phyloP scores from a whole-genome alignment of 2,888 invertebrate genomes.

The Dendrolimus houi region DNA sequence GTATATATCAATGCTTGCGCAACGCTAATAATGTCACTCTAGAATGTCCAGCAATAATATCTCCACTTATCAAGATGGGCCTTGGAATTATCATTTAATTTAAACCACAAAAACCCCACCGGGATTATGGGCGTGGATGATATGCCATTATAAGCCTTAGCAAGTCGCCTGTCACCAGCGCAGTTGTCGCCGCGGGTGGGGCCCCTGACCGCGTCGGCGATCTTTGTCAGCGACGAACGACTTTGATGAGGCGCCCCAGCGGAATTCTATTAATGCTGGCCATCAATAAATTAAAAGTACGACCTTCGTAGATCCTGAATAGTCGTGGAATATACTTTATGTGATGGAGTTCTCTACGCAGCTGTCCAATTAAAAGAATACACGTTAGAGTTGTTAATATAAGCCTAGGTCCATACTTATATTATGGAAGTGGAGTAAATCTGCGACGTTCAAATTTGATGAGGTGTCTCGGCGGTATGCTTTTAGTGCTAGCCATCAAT shows the following conservation, averaged over 20 bases:
- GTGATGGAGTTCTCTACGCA: background rate
- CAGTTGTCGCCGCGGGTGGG: background rate
- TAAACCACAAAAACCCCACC: background rate
- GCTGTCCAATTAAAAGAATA: background rate
- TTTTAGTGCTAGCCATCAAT: too few relatives aligned
- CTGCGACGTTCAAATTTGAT: too few relatives aligned
- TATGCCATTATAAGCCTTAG: background rate
- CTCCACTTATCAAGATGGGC: background rate
- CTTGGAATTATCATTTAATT: background rate
- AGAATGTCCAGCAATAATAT: background rate
- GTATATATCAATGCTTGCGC: too few relatives aligned
- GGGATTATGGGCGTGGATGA: background rate
- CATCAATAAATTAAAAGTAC: background rate
- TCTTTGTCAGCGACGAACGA: background rate
- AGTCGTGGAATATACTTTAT: background rate
- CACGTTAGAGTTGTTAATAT: too few relatives aligned
- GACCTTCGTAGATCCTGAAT: background rate
- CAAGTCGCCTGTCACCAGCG: background rate
- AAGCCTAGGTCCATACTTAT: too few relatives aligned
- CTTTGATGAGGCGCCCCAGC: constrained; percentile 6
- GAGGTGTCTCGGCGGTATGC: too few relatives aligned
- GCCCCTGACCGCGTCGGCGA: background rate
- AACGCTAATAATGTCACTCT: too few relatives aligned
- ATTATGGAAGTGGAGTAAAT: too few relatives aligned
- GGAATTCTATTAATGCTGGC: background rate